Evolutionary conservation across 2,797 vertebrate genomes (phyloP).

Genomic region (Varecia variegata): DNA sequence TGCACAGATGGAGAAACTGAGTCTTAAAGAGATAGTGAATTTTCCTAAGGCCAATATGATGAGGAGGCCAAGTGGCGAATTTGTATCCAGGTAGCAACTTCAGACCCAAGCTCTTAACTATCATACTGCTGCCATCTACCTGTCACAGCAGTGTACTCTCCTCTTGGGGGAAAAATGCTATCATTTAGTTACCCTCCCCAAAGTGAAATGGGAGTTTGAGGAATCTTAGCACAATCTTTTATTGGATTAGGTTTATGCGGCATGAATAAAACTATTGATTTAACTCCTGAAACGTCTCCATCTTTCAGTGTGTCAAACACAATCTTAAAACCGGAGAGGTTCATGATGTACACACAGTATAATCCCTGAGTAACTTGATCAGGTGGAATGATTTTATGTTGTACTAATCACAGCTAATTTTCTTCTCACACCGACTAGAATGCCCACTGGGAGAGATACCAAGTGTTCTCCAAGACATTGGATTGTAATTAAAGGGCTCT

Average conservation of each 20-base stretch:
- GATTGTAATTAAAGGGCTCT: conserved; percentile 54
- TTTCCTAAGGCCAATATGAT: neutral
- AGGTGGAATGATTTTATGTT: neutral
- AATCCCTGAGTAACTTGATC: neutral
- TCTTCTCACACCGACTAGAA: neutral
- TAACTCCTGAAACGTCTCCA: conserved; percentile 36
- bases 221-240: neutral
- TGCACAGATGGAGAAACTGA: neutral
- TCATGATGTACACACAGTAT: neutral
- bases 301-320: conserved; percentile 35
- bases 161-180: neutral
- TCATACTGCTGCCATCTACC: neutral
- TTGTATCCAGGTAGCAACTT: neutral
- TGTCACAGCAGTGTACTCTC: neutral
- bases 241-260: conserved; percentile 9
- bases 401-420: neutral
- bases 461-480: conserved; percentile 12
- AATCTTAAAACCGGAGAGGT: conserved; percentile 8
- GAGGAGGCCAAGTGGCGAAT: neutral
- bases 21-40: neutral
- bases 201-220: neutral
- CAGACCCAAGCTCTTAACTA: neutral
- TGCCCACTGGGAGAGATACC: neutral
- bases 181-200: neutral
- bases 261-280: conserved; percentile 7